Conservation (phyloP, 2,888 invertebrate genomes). For the Cephalotes varians region DNA sequence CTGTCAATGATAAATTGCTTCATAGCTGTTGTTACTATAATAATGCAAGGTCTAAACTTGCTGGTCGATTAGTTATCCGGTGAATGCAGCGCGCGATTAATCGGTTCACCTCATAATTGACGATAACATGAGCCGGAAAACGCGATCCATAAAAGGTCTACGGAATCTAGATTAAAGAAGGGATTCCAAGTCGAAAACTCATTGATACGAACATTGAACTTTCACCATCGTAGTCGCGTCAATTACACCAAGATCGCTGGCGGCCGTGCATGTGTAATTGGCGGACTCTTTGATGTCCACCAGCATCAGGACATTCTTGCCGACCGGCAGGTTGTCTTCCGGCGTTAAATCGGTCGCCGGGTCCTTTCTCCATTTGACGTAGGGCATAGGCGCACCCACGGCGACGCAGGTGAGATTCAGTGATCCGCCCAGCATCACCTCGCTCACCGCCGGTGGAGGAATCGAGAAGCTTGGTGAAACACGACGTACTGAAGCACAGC, state of each 20-base stretch:
- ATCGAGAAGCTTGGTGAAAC: slow-evolving; percentile 98
- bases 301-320: slow-evolving; percentile 94
- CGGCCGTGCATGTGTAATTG: slow-evolving; percentile 98
- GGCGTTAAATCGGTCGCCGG: slow-evolving; percentile 94
- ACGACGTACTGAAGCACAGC: slow-evolving; percentile 92
- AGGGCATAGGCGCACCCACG: slow-evolving; percentile 99
- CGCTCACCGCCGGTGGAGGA: slow-evolving; percentile 93
- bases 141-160: neutral
- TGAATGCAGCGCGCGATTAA: slow-evolving; percentile 44
- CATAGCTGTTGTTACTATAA: neutral
- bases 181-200: slow-evolving; percentile 7
- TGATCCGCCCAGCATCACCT: slow-evolving; percentile 96
- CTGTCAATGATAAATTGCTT: neutral
- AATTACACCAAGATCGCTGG: slow-evolving; percentile 96
- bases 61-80: slow-evolving; percentile 56
- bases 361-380: slow-evolving; percentile 96
- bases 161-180: neutral
- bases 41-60: slow-evolving; percentile 39
- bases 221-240: slow-evolving; percentile 95
- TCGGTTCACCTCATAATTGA: slow-evolving; percentile 56
- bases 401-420: slow-evolving; percentile 98
- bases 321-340: slow-evolving; percentile 94
- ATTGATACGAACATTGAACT: slow-evolving; percentile 94
- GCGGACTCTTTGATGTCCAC: slow-evolving; percentile 96
- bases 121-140: slow-evolving; percentile 13